These are phyloP conservation scores for Drosophila suzukii DNA, from an alignment of 1,140 invertebrate species.

Conservation along the genomic window DNA sequence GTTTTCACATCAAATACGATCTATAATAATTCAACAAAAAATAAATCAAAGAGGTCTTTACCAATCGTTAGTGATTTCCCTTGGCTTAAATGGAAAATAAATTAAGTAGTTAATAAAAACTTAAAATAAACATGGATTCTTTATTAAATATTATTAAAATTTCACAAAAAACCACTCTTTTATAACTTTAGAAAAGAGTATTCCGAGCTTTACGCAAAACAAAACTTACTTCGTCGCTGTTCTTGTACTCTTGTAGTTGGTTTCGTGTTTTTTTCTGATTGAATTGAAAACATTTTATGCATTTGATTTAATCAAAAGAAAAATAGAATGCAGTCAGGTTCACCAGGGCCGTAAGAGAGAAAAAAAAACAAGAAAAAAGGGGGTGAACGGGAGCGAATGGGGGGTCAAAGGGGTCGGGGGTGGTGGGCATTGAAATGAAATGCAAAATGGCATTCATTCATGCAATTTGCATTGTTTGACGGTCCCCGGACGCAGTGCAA, in stretches of 20 bases:
- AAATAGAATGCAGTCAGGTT: slow-evolving; percentile 67
- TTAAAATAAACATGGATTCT: background rate
- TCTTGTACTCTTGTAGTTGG: slow-evolving; percentile 16
- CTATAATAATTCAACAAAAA: slow-evolving; percentile 4
- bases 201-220: background rate
- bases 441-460: slow-evolving; percentile 81
- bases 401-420: slow-evolving; percentile 6
- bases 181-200: background rate
- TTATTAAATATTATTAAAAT: background rate
- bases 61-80: background rate
- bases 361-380: slow-evolving; percentile 18
- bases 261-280: slow-evolving; percentile 48
- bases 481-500: slow-evolving; percentile 18
- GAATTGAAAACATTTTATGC: slow-evolving; percentile 82
- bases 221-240: slow-evolving; percentile 7
- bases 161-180: no score
- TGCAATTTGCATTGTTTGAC: slow-evolving; percentile 80
- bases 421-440: slow-evolving; percentile 67
- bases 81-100: background rate
- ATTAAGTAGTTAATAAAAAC: background rate
- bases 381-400: background rate
- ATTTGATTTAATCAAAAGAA: slow-evolving; percentile 83
- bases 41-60: no score
- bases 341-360: slow-evolving; percentile 40
- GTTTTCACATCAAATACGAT: background rate